These are phyloP conservation scores for Nettapus auritus DNA, from an alignment of 2,113 vertebrate species.

Conservation along the genomic window DNA sequence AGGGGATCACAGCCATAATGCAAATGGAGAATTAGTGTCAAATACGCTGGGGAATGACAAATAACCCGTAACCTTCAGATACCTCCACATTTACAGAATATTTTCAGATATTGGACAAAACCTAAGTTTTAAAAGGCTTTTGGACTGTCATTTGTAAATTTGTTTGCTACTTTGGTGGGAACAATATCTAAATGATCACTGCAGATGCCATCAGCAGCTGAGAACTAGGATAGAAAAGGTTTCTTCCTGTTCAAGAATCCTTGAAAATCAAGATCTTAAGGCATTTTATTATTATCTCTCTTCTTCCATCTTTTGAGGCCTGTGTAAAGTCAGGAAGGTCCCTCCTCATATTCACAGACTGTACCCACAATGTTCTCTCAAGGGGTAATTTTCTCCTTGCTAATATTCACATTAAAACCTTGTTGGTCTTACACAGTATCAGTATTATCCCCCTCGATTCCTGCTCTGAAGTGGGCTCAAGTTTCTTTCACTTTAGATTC, in stretches of 20 bases:
- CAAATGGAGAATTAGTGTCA: neutral
- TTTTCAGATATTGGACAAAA: neutral
- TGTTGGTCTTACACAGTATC: neutral
- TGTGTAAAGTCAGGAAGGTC: neutral
- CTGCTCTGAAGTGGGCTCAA: neutral
- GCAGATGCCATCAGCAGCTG: neutral
- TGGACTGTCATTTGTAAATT: neutral
- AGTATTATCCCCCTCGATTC: neutral
- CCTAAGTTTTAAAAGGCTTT: neutral
- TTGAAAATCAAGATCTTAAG: neutral
- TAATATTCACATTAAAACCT: neutral
- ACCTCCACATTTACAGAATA: neutral
- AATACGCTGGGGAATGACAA: neutral
- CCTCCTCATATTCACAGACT: neutral
- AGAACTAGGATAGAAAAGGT: neutral
- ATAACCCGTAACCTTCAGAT: neutral
- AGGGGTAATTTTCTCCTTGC: neutral
- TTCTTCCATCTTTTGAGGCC: neutral
- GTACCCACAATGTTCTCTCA: neutral
- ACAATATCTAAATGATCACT: neutral
- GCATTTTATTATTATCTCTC: neutral
- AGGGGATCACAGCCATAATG: neutral
- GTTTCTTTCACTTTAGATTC: neutral
- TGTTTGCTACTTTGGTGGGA: neutral
- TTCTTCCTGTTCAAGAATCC: neutral